These are phyloP conservation scores for Carollia perspicillata DNA, from an alignment of 2,113 vertebrate species.

Conservation along the genomic window DNA sequence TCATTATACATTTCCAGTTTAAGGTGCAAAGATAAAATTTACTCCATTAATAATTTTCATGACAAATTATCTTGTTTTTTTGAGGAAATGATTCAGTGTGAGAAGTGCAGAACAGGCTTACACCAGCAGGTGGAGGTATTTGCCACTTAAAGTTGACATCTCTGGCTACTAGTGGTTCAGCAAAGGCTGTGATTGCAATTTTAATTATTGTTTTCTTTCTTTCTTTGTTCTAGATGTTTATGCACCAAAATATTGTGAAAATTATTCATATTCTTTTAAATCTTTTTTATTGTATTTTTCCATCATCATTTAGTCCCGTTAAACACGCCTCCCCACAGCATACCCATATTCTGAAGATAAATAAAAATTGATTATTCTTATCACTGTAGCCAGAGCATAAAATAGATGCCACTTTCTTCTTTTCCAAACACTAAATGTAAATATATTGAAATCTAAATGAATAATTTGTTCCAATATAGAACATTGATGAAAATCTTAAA, in stretches of 20 bases:
- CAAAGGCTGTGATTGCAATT: background rate
- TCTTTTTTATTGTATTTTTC: too few species aligned
- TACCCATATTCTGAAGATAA: background rate
- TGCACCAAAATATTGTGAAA: background rate
- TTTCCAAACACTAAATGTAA: background rate
- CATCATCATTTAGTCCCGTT: too few species aligned
- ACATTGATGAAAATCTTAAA: background rate
- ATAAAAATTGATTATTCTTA: background rate
- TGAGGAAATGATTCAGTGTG: background rate
- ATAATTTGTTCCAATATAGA: background rate
- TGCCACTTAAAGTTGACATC: background rate
- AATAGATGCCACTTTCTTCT: background rate
- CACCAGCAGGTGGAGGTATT: slow-evolving; percentile 63
- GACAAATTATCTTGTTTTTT: background rate
- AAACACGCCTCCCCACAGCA: too few species aligned
- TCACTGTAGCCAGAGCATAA: background rate
- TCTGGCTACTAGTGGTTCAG: background rate
- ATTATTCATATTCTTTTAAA: background rate
- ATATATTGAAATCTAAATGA: background rate
- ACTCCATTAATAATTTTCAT: background rate
- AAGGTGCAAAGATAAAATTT: background rate
- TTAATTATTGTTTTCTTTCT: slow-evolving; percentile 12
- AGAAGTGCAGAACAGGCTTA: background rate
- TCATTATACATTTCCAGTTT: background rate
- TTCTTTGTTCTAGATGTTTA: slow-evolving; percentile 23